Evolutionary conservation across 1,140 invertebrate genomes (phyloP).

Genomic region (Cryptotermes secundus): DNA sequence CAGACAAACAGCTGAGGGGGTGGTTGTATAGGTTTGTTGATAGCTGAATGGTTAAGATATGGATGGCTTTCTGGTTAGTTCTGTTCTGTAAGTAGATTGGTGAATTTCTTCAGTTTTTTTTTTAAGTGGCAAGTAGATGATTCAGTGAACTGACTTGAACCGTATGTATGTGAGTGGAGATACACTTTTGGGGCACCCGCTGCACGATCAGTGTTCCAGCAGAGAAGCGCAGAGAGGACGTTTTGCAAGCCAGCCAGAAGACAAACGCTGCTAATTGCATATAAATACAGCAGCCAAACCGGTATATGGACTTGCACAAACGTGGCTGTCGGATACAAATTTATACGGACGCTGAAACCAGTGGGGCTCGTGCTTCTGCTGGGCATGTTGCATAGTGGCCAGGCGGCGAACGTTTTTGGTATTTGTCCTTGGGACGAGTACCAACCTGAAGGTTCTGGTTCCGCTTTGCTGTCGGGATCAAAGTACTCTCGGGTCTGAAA

Average conservation of each 20-base stretch:
- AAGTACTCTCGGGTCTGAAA: not conserved
- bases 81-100: too few relatives aligned
- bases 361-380: not conserved
- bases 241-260: not conserved
- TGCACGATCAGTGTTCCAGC: not conserved
- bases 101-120: too few relatives aligned
- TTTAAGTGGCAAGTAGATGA: too few relatives aligned
- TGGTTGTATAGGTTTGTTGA: too few relatives aligned
- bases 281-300: conserved; percentile 11
- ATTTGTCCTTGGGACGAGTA: not conserved
- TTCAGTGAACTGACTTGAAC: too few relatives aligned
- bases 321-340: not conserved
- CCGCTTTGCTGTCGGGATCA: not conserved
- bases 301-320: not conserved
- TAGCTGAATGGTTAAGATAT: too few relatives aligned
- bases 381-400: not conserved
- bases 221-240: too few relatives aligned
- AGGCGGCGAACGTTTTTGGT: not conserved
- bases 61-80: too few relatives aligned
- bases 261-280: not conserved
- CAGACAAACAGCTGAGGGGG: too few relatives aligned
- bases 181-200: not conserved
- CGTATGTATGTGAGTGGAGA: not conserved
- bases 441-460: not conserved
- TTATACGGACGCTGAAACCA: not conserved